Percentiles rank a stretch among this genome's conserved stretches.
phyloP scores from a whole-genome alignment of 1,140 invertebrate genomes.

The Lanistes nyassanus region DNA sequence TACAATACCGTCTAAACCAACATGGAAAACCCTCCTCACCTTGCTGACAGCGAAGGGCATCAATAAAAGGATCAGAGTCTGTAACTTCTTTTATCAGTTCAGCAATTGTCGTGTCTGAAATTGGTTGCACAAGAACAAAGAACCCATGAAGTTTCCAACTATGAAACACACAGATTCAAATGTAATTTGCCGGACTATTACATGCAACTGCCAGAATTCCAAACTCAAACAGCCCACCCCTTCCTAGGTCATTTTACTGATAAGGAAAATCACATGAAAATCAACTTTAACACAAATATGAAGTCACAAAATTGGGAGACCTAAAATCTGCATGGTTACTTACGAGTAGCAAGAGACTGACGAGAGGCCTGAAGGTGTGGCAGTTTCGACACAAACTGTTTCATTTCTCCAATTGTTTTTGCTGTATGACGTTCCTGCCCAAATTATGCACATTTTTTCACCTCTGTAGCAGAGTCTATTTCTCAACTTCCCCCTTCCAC shows the following conservation, averaged over 20 bases:
- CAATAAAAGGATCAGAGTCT: slow-evolving; percentile 75
- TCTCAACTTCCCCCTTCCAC: too few species aligned
- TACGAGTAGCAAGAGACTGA: slow-evolving; percentile 80
- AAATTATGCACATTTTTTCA: not conserved
- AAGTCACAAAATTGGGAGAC: too few species aligned
- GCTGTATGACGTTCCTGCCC: slow-evolving; percentile 79
- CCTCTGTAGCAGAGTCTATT: too few species aligned
- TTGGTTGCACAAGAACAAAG: slow-evolving; percentile 25
- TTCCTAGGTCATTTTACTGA: too few species aligned
- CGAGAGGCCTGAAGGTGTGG: slow-evolving; percentile 90
- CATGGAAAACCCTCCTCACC: slow-evolving; percentile 41
- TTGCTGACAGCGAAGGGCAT: slow-evolving; percentile 82
- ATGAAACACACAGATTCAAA: too few species aligned
- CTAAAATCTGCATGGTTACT: slow-evolving; percentile 44
- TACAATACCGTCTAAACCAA: not conserved
- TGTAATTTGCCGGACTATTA: too few species aligned
- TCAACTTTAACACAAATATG: too few species aligned
- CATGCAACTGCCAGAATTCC: too few species aligned
- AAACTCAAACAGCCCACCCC: not conserved
- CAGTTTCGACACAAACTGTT: slow-evolving; percentile 89
- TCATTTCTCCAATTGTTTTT: slow-evolving; percentile 92
- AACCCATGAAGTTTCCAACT: too few species aligned
- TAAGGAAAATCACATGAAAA: too few species aligned
- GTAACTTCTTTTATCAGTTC: slow-evolving; percentile 80
- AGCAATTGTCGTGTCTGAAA: slow-evolving; percentile 79